Evolutionary conservation across 1,140 invertebrate species (phyloP).

Genomic region (Geopemphigus sp.): DNA sequence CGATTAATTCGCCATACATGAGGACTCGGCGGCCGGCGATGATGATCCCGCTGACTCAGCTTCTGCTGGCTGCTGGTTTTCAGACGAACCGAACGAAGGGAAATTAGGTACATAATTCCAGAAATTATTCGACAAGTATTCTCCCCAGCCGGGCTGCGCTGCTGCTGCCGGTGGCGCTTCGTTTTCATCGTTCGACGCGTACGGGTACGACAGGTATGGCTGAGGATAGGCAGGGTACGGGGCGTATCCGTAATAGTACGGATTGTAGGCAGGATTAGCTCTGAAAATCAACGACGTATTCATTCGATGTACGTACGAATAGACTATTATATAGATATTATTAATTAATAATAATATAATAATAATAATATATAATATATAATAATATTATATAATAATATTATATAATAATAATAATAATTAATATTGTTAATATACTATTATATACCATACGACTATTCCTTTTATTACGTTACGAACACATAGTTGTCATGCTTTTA

Average conservation of each 20-base stretch:
- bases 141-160: slow-evolving; percentile 2
- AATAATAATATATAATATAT: neutral
- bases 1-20: neutral
- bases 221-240: slow-evolving; percentile 17
- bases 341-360: too few species aligned
- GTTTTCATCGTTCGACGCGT: slow-evolving; percentile 1
- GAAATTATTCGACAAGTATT: slow-evolving; percentile 2
- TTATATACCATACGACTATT: too few species aligned
- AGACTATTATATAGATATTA: neutral
- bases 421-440: too few species aligned
- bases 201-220: neutral
- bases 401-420: too few species aligned
- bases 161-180: neutral
- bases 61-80: neutral
- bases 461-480: too few species aligned
- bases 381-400: too few species aligned
- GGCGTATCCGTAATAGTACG: slow-evolving; percentile 32
- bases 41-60: neutral
- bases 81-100: neutral
- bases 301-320: too few species aligned
- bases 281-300: neutral
- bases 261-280: slow-evolving; percentile 43
- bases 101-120: slow-evolving; percentile 14
- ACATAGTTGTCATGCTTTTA: too few species aligned
- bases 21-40: neutral